Base-by-base conservation (phyloP, 1,140 invertebrate species). In the Apis cerana region DNA sequence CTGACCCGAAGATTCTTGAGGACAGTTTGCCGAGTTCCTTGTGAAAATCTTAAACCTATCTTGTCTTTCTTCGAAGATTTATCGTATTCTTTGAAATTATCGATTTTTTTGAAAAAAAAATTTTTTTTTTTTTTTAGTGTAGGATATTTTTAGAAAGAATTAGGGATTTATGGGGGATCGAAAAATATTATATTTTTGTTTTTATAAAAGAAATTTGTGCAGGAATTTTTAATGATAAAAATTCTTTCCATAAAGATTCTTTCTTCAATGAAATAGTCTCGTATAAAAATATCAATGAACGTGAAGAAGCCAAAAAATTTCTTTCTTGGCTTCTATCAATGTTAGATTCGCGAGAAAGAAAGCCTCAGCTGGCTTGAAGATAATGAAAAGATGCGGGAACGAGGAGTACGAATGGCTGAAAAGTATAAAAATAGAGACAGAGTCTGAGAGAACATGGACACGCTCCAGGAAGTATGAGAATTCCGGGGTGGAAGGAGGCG, bases 381-480 rank as follows among this genome's bases (percentile, higher is more conserved):
- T 33, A 61, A 48, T 48, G 43, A n/a, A 43, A 27, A 0, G 50
- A 59, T 7, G 43, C 21, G 33, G 43, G 10, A 50, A 48, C 19
- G 33, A 59, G 48, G 23, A 43, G 56, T 72, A 17, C 27, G 69
- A 54, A 72, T 54, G 77, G 43, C 15, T 69, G 27, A 17, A 50
- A 21, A 56, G 23, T 58, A 68, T 54, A 67, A 77, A 54, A 48
- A 43, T 43, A n/a, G 65, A 68, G 43, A n/a, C 11, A 43, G 43
- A 48, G 65, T 50, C 11, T 68, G 50, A 50, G 50, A 21, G 50
- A 21, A 54, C 72, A 61, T 13, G 17, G 58, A 54, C 54, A 23
- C 33, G 54, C 54, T 76, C 58, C 65, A 80, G 68, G 68, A 86
- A 84, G 48, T 33, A 72, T 17, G 68, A 78, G 70, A 84, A 77